phyloP scores from a whole-genome alignment of 2,113 vertebrate genomes.

The Pitta sordida region DNA sequence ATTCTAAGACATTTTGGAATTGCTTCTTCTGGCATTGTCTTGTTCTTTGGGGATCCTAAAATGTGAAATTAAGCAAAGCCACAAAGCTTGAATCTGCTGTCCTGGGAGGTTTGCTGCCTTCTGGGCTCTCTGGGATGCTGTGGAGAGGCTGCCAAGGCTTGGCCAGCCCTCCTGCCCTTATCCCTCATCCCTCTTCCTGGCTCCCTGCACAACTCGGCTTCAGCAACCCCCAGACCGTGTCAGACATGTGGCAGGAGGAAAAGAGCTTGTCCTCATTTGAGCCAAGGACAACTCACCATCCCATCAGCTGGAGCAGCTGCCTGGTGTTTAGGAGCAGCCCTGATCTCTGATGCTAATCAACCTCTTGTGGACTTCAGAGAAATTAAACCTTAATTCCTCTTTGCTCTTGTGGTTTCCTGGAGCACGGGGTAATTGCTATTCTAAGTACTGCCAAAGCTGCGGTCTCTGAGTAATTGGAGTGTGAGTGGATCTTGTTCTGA shows the following conservation, averaged over 20 bases:
- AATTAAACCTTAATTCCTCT: conserved; percentile 21
- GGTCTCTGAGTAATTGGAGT: conserved; percentile 21
- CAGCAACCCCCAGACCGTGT: accelerated
- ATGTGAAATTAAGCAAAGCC: background rate
- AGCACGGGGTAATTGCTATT: background rate
- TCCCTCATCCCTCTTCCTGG: background rate
- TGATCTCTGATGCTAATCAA: background rate
- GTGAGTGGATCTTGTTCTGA: conserved; percentile 1
- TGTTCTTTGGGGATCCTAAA: background rate
- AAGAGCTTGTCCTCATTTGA: background rate
- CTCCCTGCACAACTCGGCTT: background rate
- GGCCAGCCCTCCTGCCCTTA: accelerated
- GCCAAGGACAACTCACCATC: background rate
- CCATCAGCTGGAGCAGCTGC: background rate
- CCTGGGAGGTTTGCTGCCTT: background rate
- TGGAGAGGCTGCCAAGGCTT: background rate
- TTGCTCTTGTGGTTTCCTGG: conserved; percentile 49
- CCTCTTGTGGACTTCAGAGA: background rate
- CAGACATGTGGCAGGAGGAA: background rate
- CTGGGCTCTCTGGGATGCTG: background rate
- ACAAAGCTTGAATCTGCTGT: background rate
- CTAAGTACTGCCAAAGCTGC: conserved; percentile 3
- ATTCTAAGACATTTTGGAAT: background rate
- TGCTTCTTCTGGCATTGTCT: background rate
- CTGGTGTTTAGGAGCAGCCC: background rate